Conservation (phyloP, 1,140 invertebrate species). For the Drosophila orosa region DNA sequence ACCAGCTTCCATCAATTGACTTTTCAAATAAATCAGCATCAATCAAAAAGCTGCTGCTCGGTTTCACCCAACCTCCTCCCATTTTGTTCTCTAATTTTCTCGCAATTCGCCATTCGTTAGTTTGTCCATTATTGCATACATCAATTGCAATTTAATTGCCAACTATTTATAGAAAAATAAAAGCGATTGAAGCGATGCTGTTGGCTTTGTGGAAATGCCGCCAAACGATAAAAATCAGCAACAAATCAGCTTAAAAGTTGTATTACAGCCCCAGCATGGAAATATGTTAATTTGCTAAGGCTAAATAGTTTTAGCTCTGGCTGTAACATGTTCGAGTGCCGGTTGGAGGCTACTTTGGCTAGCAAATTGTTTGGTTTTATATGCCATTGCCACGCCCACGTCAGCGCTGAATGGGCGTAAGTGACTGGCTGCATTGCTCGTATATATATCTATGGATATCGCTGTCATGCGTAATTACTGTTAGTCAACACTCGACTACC, state of each 20-base stretch:
- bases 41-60: slow-evolving; percentile 18
- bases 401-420: slow-evolving; percentile 24
- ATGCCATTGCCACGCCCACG: slow-evolving; percentile 59
- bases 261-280: slow-evolving; percentile 15
- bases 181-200: slow-evolving; percentile 24
- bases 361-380: slow-evolving; percentile 42
- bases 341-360: slow-evolving; percentile 31
- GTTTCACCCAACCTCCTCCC: neutral
- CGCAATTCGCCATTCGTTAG: neutral
- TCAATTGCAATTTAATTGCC: slow-evolving; percentile 64
- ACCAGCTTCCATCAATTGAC: neutral
- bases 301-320: slow-evolving; percentile 24
- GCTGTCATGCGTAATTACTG: slow-evolving; percentile 65
- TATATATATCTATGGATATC: slow-evolving; percentile 12
- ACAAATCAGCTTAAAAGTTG: slow-evolving; percentile 48
- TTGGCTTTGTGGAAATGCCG: slow-evolving; percentile 68
- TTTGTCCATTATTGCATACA: slow-evolving; percentile 42
- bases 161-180: slow-evolving; percentile 56
- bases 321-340: slow-evolving; percentile 29
- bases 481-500: slow-evolving; percentile 66
- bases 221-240: slow-evolving; percentile 67
- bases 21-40: slow-evolving; percentile 20
- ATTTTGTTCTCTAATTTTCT: slow-evolving; percentile 8
- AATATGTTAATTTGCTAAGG: slow-evolving; percentile 40
- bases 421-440: slow-evolving; percentile 23